Evolutionary conservation across 2,888 invertebrate genomes (phyloP).

Genomic region (Matsumyia berberina): DNA sequence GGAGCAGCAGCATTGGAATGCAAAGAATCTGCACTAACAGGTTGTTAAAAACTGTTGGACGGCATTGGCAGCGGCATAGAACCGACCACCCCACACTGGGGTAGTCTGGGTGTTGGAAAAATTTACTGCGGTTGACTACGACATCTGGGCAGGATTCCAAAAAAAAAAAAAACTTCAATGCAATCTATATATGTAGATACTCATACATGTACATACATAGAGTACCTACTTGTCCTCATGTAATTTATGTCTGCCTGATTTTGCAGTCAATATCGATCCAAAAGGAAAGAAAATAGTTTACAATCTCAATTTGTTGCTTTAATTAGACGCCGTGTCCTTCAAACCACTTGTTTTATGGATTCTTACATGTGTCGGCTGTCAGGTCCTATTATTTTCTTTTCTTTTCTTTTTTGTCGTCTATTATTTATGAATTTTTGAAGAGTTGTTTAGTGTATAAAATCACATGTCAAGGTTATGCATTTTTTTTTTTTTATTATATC

Average conservation of each 20-base stretch:
- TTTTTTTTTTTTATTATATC: too few species aligned
- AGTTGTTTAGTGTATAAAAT: too few species aligned
- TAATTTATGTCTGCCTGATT: constrained; percentile 40
- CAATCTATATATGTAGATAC: neutral
- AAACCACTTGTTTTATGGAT: constrained; percentile 55
- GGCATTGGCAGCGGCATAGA: neutral
- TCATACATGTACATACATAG: too few species aligned
- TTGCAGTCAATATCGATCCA: constrained; percentile 57
- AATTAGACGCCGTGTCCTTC: constrained; percentile 50
- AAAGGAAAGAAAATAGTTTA: constrained; percentile 14
- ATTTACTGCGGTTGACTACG: constrained; percentile 24
- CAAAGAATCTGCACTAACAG: constrained; percentile 72
- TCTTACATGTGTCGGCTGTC: constrained; percentile 14
- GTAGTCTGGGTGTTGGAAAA: constrained; percentile 2
- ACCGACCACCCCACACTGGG: neutral
- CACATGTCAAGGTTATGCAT: neutral
- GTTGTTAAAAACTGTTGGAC: constrained; percentile 63
- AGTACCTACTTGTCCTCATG: constrained; percentile 2
- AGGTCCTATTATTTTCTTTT: constrained; percentile 17
- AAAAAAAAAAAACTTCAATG: constrained; percentile 23
- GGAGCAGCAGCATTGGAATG: constrained; percentile 59
- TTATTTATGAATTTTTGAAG: too few species aligned
- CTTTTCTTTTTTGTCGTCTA: constrained; percentile 1
- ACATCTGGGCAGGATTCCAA: constrained; percentile 63
- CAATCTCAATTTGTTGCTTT: constrained; percentile 50